phyloP scores from a whole-genome alignment of 2,888 invertebrate genomes.

The Hyposoter didymator region DNA sequence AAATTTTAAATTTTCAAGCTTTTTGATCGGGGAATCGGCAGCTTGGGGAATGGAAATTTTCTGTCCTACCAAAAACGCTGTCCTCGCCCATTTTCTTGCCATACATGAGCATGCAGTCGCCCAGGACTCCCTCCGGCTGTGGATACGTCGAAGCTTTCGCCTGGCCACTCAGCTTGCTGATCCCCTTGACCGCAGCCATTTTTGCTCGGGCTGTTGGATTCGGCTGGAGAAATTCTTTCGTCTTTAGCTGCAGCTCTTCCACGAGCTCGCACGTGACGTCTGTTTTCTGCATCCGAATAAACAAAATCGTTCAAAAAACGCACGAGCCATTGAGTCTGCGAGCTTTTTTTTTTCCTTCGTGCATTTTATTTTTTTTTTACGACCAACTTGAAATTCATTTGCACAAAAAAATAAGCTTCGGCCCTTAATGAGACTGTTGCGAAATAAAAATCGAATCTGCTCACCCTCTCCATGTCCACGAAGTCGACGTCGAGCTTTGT shows the following conservation, averaged over 20 bases:
- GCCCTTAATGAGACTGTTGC: background rate
- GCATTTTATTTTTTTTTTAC: background rate
- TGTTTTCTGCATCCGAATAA: slow-evolving; percentile 90
- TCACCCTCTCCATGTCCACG: slow-evolving; percentile 98
- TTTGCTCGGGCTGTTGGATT: slow-evolving; percentile 98
- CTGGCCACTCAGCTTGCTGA: slow-evolving; percentile 98
- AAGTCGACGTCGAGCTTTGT: slow-evolving; percentile 99
- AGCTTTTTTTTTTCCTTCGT: background rate
- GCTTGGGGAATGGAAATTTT: background rate
- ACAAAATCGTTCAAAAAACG: background rate
- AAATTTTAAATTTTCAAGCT: too few relatives aligned
- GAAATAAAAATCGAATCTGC: slow-evolving; percentile 39
- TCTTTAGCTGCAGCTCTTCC: slow-evolving; percentile 97
- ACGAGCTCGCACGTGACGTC: slow-evolving; percentile 99
- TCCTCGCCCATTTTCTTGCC: slow-evolving; percentile 98
- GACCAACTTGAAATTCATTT: background rate
- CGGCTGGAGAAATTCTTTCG: slow-evolving; percentile 99
- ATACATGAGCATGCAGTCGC: slow-evolving; percentile 98
- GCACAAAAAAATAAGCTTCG: background rate
- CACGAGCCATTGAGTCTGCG: background rate
- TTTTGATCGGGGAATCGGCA: too few relatives aligned
- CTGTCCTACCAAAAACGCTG: slow-evolving; percentile 91
- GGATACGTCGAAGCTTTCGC: slow-evolving; percentile 99
- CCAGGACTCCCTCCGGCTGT: slow-evolving; percentile 98
- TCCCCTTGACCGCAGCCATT: slow-evolving; percentile 97